A percentile compares a stretch with the other conserved stretches of the same genome.
Evolutionary conservation across 2,888 invertebrate species (phyloP).

Genomic region (Nemoura dubitans): DNA sequence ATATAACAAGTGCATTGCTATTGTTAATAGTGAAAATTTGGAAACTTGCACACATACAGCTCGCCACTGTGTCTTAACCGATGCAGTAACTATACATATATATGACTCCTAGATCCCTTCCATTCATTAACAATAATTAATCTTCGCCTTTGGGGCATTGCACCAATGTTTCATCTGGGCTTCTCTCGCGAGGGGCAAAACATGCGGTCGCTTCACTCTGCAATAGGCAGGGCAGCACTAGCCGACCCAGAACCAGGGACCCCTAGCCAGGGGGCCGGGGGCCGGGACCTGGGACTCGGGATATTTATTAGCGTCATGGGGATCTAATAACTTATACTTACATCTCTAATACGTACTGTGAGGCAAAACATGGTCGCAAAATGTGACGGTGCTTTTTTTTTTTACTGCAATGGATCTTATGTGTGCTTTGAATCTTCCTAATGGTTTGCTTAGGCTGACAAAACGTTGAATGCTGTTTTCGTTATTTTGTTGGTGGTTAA

Average conservation of each 20-base stretch:
- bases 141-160: slow-evolving; percentile 23
- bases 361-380: background rate
- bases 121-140: slow-evolving; percentile 30
- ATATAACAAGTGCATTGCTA: no score
- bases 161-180: background rate
- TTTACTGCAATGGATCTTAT: background rate
- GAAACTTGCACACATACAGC: background rate
- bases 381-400: background rate
- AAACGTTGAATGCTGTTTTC: background rate
- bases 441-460: background rate
- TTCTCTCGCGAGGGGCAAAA: background rate
- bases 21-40: no score
- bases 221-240: background rate
- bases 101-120: background rate
- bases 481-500: background rate
- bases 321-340: background rate
- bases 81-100: slow-evolving; percentile 29
- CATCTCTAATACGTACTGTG: background rate
- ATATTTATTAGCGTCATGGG: background rate
- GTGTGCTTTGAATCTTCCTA: background rate
- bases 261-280: background rate
- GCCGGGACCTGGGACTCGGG: background rate
- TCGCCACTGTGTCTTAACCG: background rate
- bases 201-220: background rate
- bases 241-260: background rate